Evolutionary conservation across 2,888 invertebrate species (phyloP), one percentile per base, ranked within the genome.

Genomic region (Ellobium chinense): DNA sequence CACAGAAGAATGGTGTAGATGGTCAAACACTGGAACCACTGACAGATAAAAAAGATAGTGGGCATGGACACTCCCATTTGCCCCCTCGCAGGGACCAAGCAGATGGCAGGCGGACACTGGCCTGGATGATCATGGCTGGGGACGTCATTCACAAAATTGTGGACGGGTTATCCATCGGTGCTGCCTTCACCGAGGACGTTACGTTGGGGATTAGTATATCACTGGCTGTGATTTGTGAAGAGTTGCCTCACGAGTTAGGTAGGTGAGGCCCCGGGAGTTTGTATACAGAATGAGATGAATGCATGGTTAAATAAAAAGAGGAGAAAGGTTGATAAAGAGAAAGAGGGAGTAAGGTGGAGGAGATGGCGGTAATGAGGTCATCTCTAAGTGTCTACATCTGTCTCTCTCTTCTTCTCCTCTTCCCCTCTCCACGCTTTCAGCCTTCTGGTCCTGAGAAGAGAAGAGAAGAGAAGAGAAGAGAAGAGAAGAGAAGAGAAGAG

Each of bases 61-160:
- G 46, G 18, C 46, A 69, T 46, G 78, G 78, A 34, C 78, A 78
- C 56, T 72, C 72, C 0, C 78, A 78, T 27, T 1, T 56, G 2
- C n/a, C 56, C 1, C 0, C 65, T 14, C 54, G 29, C 0, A 36
- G 65, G 46, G n/a, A n/a, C n/a, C 27, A 63, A 18, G 1, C 34
- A 2, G 68, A 85, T 21, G 92, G 92, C 21, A 93, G 94, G 56
- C 93, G 93, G 1, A 94, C 94, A 0, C 94, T 95, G 27, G 95
- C 95, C 5, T 95, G 95, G 95, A 95, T 95, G 95, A 94, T 95
- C 72, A 93, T 95, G 63, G 93, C 94, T 86, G 95, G 95, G 1
- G 95, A 95, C 89, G 94, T 94, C 1, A 90, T 95, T 58, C 95
- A 95, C 89, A 95, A 95, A 88, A 94, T 95, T 86, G 94, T 95